These are phyloP conservation scores for Fratercula arctica DNA, from an alignment of 2,797 vertebrate genomes.

Conservation along the genomic window DNA sequence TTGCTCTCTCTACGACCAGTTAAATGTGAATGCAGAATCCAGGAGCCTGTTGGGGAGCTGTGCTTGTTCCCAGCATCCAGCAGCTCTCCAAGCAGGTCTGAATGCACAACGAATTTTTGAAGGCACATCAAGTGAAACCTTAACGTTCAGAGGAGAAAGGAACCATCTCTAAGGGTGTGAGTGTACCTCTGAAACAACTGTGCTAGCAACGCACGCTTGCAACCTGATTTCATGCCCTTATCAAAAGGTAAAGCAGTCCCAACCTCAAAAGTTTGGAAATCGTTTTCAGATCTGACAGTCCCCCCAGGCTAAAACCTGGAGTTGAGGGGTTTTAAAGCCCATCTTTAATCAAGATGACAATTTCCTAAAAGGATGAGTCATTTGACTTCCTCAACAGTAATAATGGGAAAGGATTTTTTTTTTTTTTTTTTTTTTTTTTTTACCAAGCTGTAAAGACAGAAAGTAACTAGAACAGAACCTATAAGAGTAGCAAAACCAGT, in stretches of 20 bases:
- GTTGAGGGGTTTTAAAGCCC: neutral
- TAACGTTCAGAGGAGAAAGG: neutral
- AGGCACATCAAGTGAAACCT: neutral
- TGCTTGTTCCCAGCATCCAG: neutral
- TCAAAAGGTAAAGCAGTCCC: neutral
- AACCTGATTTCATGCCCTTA: neutral
- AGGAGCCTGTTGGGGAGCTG: neutral
- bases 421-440: neutral
- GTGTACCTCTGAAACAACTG: neutral
- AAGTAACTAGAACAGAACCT: neutral
- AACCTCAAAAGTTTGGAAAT: neutral
- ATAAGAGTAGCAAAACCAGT: neutral
- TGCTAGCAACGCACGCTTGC: neutral
- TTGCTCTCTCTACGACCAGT: neutral
- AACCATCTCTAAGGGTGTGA: neutral
- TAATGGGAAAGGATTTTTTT: neutral
- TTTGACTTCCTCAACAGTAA: neutral
- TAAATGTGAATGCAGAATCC: neutral
- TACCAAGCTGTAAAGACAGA: neutral
- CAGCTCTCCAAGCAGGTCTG: neutral
- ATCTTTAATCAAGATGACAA: constrained; percentile 19
- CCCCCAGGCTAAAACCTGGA: neutral
- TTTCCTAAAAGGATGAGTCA: neutral
- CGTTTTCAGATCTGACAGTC: neutral
- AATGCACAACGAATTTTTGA: neutral